Evolutionary conservation across 2,888 invertebrate species (phyloP).

Genomic region (Leucophenga montana): DNA sequence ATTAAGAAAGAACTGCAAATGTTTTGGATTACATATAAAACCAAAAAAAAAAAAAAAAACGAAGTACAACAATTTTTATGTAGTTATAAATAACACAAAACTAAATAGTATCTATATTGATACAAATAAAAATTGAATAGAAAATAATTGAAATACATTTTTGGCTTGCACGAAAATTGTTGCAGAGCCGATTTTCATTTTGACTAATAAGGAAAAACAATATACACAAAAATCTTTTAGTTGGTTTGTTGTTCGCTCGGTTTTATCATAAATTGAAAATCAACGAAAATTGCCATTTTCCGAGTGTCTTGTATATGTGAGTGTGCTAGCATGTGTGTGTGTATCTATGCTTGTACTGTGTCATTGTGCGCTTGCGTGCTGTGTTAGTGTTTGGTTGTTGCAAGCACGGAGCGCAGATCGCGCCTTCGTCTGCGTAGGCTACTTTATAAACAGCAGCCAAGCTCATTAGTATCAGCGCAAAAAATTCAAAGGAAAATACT

Average conservation of each 20-base stretch:
- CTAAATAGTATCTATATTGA: too few species aligned
- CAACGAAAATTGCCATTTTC: slow-evolving; percentile 37
- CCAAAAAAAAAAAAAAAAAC: too few species aligned
- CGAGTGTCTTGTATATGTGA: slow-evolving; percentile 26
- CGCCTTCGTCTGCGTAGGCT: slow-evolving; percentile 35
- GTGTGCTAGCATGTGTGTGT: slow-evolving; percentile 3
- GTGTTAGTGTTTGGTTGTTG: slow-evolving; percentile 17
- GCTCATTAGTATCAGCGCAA: slow-evolving; percentile 45
- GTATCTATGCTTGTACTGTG: not conserved
- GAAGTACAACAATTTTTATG: slow-evolving; percentile 13
- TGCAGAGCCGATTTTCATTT: not conserved
- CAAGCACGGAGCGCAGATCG: slow-evolving; percentile 7
- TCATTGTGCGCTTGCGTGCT: slow-evolving; percentile 23
- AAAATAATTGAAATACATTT: slow-evolving; percentile 2
- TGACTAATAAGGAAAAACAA: slow-evolving; percentile 4
- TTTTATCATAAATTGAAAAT: slow-evolving; percentile 49
- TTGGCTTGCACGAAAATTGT: slow-evolving; percentile 14
- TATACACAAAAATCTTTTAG: slow-evolving; percentile 1
- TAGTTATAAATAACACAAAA: not conserved
- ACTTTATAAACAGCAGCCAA: slow-evolving; percentile 55
- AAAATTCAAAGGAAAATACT: not conserved
- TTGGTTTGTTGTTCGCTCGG: not conserved
- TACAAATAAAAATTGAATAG: not conserved
- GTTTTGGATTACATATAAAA: slow-evolving; percentile 11
- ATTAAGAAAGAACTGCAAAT: not conserved